Percentiles rank a stretch among this genome's conserved stretches.
These are phyloP conservation scores for Scelioninae gen. 1 DNA, from an alignment of 2,888 invertebrate genomes.

Conservation along the genomic window DNA sequence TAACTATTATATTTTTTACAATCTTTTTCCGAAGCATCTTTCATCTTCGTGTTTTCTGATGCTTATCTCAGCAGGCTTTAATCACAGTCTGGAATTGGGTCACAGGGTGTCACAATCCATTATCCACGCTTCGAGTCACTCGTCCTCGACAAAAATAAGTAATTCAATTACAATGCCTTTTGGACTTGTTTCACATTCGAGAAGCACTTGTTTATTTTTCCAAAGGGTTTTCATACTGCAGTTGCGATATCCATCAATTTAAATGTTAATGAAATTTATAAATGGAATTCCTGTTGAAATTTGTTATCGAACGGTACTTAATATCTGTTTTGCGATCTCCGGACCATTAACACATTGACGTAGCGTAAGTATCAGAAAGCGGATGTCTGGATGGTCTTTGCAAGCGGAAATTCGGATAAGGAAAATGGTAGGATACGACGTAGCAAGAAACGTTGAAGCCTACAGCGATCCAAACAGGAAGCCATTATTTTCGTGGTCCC, in stretches of 20 bases:
- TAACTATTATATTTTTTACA: not conserved
- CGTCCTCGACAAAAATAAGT: slow-evolving; percentile 11
- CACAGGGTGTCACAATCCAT: slow-evolving; percentile 23
- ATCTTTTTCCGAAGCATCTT: not conserved
- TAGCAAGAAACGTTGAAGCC: slow-evolving; percentile 69
- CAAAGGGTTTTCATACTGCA: slow-evolving; percentile 12
- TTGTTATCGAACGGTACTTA: slow-evolving; percentile 36
- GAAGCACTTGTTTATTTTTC: not conserved
- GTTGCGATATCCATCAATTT: slow-evolving; percentile 17
- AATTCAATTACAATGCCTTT: slow-evolving; percentile 15
- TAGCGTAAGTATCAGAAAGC: slow-evolving; percentile 38
- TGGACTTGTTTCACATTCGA: slow-evolving; percentile 2
- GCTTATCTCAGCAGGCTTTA: slow-evolving; percentile 16
- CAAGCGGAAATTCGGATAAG: slow-evolving; percentile 69
- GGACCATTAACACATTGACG: slow-evolving; percentile 40
- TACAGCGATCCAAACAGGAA: slow-evolving; percentile 71
- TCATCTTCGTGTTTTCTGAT: slow-evolving; percentile 8
- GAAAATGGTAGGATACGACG: slow-evolving; percentile 56
- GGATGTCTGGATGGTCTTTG: slow-evolving; percentile 65
- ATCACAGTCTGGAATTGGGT: slow-evolving; percentile 19
- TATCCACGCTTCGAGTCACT: slow-evolving; percentile 6
- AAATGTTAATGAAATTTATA: slow-evolving; percentile 46
- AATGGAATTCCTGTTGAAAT: slow-evolving; percentile 25
- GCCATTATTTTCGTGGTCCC: slow-evolving; percentile 78
- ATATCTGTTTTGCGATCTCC: slow-evolving; percentile 48